Evolutionary conservation across 2,888 invertebrate species (phyloP), one percentile per base, ranked within the genome.

Genomic region (Chironomus tentans): DNA sequence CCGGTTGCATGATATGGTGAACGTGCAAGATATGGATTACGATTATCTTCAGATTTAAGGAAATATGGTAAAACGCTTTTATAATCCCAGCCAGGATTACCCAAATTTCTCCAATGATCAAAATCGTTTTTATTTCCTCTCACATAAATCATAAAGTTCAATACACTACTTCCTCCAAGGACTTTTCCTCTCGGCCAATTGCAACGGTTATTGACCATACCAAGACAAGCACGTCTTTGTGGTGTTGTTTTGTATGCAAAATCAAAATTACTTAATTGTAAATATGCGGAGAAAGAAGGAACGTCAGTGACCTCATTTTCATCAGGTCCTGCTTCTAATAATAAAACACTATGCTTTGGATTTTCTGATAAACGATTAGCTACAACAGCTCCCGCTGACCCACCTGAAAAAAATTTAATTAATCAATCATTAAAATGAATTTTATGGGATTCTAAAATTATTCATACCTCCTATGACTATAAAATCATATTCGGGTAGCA

Each of bases 61-160:
- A 97, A 97, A 81, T 97, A 97, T 70, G 91, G 90, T 4, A 97
- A 85, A 0, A 92, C 93, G 77, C 93, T 89, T 2, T 90, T 86
- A 84, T 93, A 97, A 0, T 91, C 90, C 97, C 97, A 97, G 5
- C 95, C 95, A 0, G 91, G 87, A 80, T 97, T 96, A 0, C 97
- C 95, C 78, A 91, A 83, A 0, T 88, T 85, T 79, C 94, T 93
- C 97, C 97, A 97, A 68, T 90, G 87, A 81, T 97, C 93, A 83
- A 93, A 97, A 82, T 97, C 97, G 79, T 89, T 86, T 76, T 87
- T 87, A 81, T 91, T 93, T 10, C 96, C 96, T 78, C 96, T 85
- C 0, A 95, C 92, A 82, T 96, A 96, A 3, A 95, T 86, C 95
- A 96, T 95, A 82, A 93, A 93, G 82, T 96, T 96, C 0, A 95